These are phyloP conservation scores for Merops nubicus DNA, from an alignment of 2,113 vertebrate species.

Conservation along the genomic window DNA sequence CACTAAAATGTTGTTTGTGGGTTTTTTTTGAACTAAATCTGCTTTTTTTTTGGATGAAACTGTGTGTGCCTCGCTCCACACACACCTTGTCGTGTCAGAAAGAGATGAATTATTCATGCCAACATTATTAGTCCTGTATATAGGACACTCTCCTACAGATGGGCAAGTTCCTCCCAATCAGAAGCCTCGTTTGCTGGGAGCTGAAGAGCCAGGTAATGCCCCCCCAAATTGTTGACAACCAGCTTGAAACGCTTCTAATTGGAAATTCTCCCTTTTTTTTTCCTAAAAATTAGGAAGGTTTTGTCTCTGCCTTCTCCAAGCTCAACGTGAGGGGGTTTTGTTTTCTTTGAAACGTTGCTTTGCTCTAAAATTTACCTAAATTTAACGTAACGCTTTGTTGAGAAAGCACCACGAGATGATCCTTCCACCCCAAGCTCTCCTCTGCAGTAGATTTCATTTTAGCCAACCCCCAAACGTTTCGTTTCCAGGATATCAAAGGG, in stretches of 20 bases:
- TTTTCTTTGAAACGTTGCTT: not conserved
- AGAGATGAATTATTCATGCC: conserved; percentile 60
- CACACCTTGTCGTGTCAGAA: not conserved
- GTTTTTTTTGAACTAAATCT: not conserved
- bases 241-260: conserved; percentile 32
- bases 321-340: too few relatives aligned
- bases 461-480: not conserved
- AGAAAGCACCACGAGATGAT: not conserved
- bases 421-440: not conserved
- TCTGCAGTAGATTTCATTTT: not conserved
- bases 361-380: conserved; percentile 20
- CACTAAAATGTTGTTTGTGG: not conserved
- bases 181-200: conserved; percentile 38
- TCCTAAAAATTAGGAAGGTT: not conserved
- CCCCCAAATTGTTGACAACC: conserved; percentile 16
- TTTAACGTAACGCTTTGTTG: not conserved
- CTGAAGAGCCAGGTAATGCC: conserved; percentile 31
- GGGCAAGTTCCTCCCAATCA: conserved; percentile 44
- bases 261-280: not conserved
- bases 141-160: conserved; percentile 53
- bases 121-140: conserved; percentile 41
- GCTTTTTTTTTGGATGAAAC: conserved; percentile 19
- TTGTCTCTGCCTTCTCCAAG: too few relatives aligned
- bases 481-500: conserved; percentile 30
- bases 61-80: not conserved